These are phyloP conservation scores for Synergus japonicus DNA, from an alignment of 2,888 invertebrate species.

Conservation along the genomic window DNA sequence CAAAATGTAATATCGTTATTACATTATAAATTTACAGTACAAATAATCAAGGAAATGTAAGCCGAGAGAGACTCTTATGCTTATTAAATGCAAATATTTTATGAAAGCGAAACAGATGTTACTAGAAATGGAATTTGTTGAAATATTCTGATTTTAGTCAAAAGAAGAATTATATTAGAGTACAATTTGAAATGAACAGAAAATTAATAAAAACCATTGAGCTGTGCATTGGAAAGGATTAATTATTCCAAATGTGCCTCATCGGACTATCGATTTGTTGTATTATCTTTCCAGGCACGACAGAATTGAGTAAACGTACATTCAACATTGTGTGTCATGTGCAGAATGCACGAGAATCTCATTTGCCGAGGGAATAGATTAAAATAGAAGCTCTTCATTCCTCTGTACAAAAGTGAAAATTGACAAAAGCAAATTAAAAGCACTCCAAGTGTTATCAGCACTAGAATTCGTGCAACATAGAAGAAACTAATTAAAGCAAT, in stretches of 20 bases:
- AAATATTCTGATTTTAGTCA: too few species aligned
- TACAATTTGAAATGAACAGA: neutral
- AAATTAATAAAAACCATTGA: slow-evolving; percentile 7
- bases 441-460: neutral
- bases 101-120: too few species aligned
- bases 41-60: too few species aligned
- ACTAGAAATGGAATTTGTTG: too few species aligned
- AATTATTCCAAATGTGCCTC: slow-evolving; percentile 2
- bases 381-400: slow-evolving; percentile 12
- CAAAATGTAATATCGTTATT: too few species aligned
- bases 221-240: neutral
- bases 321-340: slow-evolving; percentile 5
- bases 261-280: slow-evolving; percentile 25
- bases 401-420: neutral
- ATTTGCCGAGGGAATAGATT: neutral
- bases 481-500: too few species aligned
- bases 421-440: neutral
- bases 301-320: slow-evolving; percentile 25
- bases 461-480: neutral
- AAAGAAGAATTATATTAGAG: neutral
- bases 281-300: slow-evolving; percentile 13
- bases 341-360: slow-evolving; percentile 13
- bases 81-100: too few species aligned
- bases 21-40: too few species aligned
- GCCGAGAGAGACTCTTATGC: too few species aligned